Conservation (phyloP, 1,140 invertebrate genomes). For the Caenorhabditis latens region DNA sequence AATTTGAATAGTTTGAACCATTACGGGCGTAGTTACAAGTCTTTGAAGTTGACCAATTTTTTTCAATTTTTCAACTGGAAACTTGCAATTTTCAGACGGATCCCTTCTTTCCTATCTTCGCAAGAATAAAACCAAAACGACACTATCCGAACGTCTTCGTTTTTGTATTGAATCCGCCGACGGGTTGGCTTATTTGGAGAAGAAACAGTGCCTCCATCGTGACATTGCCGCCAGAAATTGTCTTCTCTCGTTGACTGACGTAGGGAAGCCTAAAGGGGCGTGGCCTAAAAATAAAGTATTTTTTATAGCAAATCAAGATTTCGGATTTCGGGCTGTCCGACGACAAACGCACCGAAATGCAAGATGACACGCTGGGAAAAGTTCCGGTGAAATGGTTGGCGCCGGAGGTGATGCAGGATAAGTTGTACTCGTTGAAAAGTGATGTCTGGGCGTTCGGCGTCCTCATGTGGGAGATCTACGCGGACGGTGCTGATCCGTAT, state of each 20-base stretch:
- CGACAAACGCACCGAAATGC: slow-evolving; percentile 60
- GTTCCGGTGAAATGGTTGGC: slow-evolving; percentile 84
- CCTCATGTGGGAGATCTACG: slow-evolving; percentile 67
- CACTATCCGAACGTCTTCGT: slow-evolving; percentile 64
- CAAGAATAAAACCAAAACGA: slow-evolving; percentile 61
- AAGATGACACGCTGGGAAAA: slow-evolving; percentile 88
- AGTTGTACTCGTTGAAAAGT: slow-evolving; percentile 68
- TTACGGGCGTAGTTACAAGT: too few species aligned
- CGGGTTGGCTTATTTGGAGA: slow-evolving; percentile 66
- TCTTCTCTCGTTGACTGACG: slow-evolving; percentile 61
- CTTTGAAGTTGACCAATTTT: too few species aligned
- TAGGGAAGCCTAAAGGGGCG: background rate
- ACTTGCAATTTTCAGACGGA: slow-evolving; percentile 54
- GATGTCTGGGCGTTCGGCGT: slow-evolving; percentile 70
- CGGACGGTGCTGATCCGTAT: slow-evolving; percentile 69
- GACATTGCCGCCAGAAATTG: slow-evolving; percentile 67
- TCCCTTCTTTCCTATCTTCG: slow-evolving; percentile 65
- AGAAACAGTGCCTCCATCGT: slow-evolving; percentile 54
- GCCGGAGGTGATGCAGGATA: slow-evolving; percentile 75
- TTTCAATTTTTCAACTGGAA: too few species aligned
- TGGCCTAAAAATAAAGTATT: too few species aligned
- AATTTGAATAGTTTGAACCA: too few species aligned
- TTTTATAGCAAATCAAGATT: slow-evolving; percentile 65
- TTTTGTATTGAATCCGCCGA: slow-evolving; percentile 67
- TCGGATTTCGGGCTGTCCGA: slow-evolving; percentile 70